Conservation (phyloP, 2,797 vertebrate species). For the Halcyon chelicuti region DNA sequence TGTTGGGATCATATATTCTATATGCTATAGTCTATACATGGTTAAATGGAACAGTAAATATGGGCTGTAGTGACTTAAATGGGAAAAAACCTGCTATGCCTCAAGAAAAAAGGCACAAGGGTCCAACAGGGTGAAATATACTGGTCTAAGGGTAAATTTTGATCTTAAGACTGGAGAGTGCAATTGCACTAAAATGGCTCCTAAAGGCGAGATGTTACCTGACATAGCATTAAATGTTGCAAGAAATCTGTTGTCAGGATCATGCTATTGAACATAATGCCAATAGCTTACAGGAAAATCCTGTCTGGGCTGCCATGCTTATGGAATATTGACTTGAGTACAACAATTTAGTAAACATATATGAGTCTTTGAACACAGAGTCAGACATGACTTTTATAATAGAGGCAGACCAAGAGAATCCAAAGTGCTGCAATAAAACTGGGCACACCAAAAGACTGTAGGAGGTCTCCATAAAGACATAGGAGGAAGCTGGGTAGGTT, state of each 20-base stretch:
- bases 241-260: conserved; percentile 15
- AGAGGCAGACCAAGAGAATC: neutral
- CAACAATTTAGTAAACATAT: conserved; percentile 22
- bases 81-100: neutral
- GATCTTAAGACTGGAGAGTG: neutral
- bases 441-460: neutral
- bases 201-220: neutral
- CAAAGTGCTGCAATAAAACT: neutral
- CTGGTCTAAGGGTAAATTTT: neutral
- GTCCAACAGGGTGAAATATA: neutral
- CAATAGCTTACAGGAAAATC: conserved; percentile 15
- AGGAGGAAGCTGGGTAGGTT: neutral
- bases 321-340: conserved; percentile 12
- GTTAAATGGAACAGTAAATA: neutral
- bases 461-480: neutral
- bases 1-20: neutral
- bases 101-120: neutral
- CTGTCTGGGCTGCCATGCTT: neutral
- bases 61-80: neutral
- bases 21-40: neutral
- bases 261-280: conserved; percentile 12
- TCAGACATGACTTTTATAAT: neutral
- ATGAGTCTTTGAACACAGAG: neutral
- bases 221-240: neutral
- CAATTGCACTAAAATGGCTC: neutral